Base-by-base conservation (phyloP, 2,113 vertebrate genomes). In the Percopsis transmontana region DNA sequence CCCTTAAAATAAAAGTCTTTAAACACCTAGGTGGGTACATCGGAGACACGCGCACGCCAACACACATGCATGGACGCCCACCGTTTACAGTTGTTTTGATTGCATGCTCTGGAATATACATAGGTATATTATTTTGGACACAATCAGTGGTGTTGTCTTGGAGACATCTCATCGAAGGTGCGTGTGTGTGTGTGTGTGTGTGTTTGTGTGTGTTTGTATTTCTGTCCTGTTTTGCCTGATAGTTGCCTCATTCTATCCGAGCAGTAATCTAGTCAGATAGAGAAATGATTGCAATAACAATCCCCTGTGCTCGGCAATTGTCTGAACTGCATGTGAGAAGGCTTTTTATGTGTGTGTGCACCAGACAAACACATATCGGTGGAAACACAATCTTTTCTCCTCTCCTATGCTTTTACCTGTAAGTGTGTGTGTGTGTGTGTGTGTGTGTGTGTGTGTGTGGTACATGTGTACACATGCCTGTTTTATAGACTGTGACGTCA, bases 1-100 rank as follows among this genome's bases (percentile, higher is more conserved):
- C 77, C 80, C 76, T 84, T 75, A 80, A 85, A 73, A 77, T n/a
- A n/a, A 79, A 83, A 15, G 78, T 74, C 80, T 76, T 84, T 68
- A 86, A 79, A 88, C 65, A 80, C 72, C 62, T 76, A 72, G 63
- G 73, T 73, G 72, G 68, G 69, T 60, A 64, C 62, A 76, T 68
- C 72, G 66, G 48, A 76, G 60, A 54, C 27, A 64, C 57, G 59
- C 68, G 33, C 68, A 61, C 58, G 27, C 1, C n/a, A 38, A 74
- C 47, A 55, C 66, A 42, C 60, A 53, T 55, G 66, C 59, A 54
- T 57, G 19, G 50, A 44, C 62, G 61, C 73, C 66, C 67, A 63
- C 55, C 77, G 42, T 70, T 68, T 44, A 53, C 69, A 66, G 50
- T 66, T 75, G 8, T 33, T n/a, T 66, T 20, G 14, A 77, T 61